Evolutionary conservation across 2,888 invertebrate genomes (phyloP).

Genomic region (Cloeon dipterum): DNA sequence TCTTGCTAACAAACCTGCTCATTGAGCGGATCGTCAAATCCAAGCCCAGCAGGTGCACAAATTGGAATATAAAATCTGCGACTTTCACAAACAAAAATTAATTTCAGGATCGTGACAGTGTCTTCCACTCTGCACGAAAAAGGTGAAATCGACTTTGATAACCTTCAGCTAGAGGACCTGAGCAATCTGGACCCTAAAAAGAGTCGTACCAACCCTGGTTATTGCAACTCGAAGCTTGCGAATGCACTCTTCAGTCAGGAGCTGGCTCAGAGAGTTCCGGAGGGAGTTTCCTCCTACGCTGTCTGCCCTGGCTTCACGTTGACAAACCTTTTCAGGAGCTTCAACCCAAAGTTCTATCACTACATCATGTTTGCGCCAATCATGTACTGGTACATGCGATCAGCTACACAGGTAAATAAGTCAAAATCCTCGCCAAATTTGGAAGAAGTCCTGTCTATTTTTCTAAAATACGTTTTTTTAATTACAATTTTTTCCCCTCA

Average conservation of each 20-base stretch:
- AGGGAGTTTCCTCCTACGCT: constrained; percentile 34
- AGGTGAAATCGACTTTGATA: constrained; percentile 40
- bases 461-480: too few species aligned
- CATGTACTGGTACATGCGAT: constrained; percentile 43
- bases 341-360: constrained; percentile 40
- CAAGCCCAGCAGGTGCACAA: constrained; percentile 36
- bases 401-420: constrained; percentile 38
- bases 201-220: constrained; percentile 29
- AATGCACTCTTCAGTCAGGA: constrained; percentile 47
- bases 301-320: constrained; percentile 63
- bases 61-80: background rate
- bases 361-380: constrained; percentile 45
- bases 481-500: too few species aligned
- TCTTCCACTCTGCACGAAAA: constrained; percentile 46
- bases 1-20: constrained; percentile 57
- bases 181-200: constrained; percentile 16
- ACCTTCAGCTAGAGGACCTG: constrained; percentile 33
- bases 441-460: too few species aligned
- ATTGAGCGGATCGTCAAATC: constrained; percentile 38
- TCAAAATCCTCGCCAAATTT: background rate
- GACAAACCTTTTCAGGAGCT: constrained; percentile 46
- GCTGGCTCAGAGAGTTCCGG: constrained; percentile 30
- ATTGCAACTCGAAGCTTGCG: constrained; percentile 55
- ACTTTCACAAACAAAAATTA: constrained; percentile 3
- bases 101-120: constrained; percentile 38